phyloP scores from a whole-genome alignment of 2,797 vertebrate genomes.

The Microhierax caerulescens region DNA sequence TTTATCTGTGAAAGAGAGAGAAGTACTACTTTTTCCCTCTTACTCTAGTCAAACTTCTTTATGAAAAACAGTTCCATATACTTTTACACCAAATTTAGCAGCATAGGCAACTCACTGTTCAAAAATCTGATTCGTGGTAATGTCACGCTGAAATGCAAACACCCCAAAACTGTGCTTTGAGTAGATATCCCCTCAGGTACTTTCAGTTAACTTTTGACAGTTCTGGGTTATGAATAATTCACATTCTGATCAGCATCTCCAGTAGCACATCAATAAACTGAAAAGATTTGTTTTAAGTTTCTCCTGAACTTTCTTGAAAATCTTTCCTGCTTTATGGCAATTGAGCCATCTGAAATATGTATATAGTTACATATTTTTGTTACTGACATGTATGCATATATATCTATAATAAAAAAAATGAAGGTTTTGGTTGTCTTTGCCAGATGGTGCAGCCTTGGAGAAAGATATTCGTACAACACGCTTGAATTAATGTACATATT shows the following conservation, averaged over 20 bases:
- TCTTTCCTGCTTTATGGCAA: not conserved
- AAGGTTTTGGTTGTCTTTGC: not conserved
- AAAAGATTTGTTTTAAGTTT: conserved; percentile 24
- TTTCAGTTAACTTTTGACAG: conserved; percentile 21
- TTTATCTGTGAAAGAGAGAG: not conserved
- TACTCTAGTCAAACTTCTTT: not conserved
- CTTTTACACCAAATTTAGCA: not conserved
- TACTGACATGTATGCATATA: not conserved
- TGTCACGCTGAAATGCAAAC: not conserved
- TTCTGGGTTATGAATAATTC: conserved; percentile 41
- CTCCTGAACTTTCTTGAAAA: conserved; percentile 9
- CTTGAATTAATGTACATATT: not conserved
- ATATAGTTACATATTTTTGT: not conserved
- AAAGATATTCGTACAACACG: not conserved
- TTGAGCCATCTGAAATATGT: not conserved
- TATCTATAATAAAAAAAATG: not conserved
- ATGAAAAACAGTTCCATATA: not conserved
- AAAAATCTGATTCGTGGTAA: not conserved
- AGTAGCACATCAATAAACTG: conserved; percentile 27
- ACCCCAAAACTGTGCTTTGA: not conserved
- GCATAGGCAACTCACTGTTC: not conserved
- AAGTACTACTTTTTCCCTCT: not conserved
- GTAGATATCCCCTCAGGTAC: not conserved
- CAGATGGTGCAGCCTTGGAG: not conserved
- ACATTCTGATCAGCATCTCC: conserved; percentile 14